phyloP scores from a whole-genome alignment of 2,797 vertebrate genomes.

The Notolabrus celidotus region DNA sequence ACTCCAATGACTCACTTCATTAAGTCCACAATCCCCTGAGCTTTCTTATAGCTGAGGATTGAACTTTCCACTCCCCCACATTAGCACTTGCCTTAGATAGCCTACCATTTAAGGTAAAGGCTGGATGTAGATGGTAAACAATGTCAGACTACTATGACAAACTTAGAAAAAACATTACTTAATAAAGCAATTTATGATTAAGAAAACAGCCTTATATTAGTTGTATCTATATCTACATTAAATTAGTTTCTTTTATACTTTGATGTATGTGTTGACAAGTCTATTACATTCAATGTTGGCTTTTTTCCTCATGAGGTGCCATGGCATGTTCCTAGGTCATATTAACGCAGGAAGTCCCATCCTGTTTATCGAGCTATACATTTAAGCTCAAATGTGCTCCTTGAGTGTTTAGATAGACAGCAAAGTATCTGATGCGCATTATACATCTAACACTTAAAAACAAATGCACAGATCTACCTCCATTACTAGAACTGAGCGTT shows the following conservation, averaged over 20 bases:
- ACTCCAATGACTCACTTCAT: conserved; percentile 74
- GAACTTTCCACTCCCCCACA: conserved; percentile 63
- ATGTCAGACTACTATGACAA: neutral
- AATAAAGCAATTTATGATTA: neutral
- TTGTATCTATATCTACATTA: neutral
- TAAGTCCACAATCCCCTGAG: conserved; percentile 68
- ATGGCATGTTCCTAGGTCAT: neutral
- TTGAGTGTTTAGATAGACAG: neutral
- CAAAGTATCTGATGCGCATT: neutral
- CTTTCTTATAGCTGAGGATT: conserved; percentile 60
- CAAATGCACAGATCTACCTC: neutral
- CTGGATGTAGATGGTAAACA: neutral
- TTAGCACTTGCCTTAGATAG: conserved; percentile 29
- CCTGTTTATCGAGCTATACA: neutral
- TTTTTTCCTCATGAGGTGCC: neutral
- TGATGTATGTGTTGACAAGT: too few relatives aligned
- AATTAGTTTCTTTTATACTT: neutral
- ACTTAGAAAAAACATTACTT: neutral
- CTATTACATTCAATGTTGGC: neutral
- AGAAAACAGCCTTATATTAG: neutral
- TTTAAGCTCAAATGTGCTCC: too few relatives aligned
- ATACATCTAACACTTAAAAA: too few relatives aligned
- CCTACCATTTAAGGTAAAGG: neutral
- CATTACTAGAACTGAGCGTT: neutral
- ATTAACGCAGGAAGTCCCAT: neutral